These are phyloP conservation scores for Ophiothrix spiculata DNA, from an alignment of 35 echinoderm and acorn worm genomes.

Conservation along the genomic window DNA sequence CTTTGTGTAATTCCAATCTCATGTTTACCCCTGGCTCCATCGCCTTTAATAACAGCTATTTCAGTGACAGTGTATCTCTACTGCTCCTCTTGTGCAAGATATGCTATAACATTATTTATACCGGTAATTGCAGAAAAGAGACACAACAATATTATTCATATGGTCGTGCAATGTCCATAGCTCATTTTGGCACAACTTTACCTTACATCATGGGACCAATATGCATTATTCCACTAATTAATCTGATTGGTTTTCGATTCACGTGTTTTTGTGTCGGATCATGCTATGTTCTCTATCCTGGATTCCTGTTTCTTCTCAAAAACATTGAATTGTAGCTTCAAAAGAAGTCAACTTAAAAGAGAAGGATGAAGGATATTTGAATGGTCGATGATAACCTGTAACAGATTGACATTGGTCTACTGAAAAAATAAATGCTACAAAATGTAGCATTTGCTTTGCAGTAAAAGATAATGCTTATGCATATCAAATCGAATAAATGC, in stretches of 20 bases:
- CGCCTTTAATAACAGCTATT: background rate
- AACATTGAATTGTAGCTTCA: too few species aligned
- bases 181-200: background rate
- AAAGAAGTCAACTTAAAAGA: too few species aligned
- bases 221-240: background rate
- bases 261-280: background rate
- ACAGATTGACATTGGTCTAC: too few species aligned
- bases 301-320: background rate
- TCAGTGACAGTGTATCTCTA: background rate
- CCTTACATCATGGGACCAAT: background rate
- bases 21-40: background rate
- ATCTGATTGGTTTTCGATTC: background rate
- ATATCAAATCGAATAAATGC: too few species aligned
- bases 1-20: background rate
- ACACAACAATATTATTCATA: background rate
- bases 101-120: background rate
- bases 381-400: too few species aligned
- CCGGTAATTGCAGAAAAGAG: background rate
- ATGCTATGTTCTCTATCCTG: background rate
- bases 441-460: too few species aligned
- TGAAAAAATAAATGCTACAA: too few species aligned
- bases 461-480: too few species aligned
- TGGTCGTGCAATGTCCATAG: background rate
- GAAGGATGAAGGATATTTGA: too few species aligned
- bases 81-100: background rate